Conservation (phyloP, 1,140 invertebrate species). For the Polypedilum vanderplanki region DNA sequence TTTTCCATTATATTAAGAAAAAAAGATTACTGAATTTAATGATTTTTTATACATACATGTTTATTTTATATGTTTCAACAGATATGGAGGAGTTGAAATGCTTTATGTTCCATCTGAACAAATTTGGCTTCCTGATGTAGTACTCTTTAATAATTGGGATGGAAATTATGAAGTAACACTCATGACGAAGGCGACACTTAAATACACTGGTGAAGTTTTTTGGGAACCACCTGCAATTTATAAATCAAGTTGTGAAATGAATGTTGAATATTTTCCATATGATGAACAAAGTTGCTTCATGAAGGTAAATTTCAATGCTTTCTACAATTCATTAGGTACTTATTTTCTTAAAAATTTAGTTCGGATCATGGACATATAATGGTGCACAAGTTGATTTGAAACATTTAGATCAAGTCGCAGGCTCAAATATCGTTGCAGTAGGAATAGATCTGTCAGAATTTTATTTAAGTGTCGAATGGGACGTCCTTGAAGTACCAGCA, state of each 20-base stretch:
- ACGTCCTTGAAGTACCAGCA: slow-evolving; percentile 81
- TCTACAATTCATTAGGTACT: too few relatives aligned
- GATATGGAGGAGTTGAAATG: slow-evolving; percentile 87
- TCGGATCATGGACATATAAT: slow-evolving; percentile 94
- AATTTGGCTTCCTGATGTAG: slow-evolving; percentile 86
- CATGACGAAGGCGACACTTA: slow-evolving; percentile 92
- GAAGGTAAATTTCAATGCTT: slow-evolving; percentile 47
- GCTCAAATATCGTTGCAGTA: slow-evolving; percentile 68
- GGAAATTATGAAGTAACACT: slow-evolving; percentile 94
- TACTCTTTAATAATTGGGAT: slow-evolving; percentile 86
- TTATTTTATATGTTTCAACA: too few relatives aligned
- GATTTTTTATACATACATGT: too few relatives aligned
- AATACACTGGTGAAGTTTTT: slow-evolving; percentile 76
- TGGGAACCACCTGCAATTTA: slow-evolving; percentile 99
- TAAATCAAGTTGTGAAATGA: slow-evolving; percentile 94
- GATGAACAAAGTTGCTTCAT: slow-evolving; percentile 90
- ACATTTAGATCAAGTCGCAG: slow-evolving; percentile 69
- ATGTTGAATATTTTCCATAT: slow-evolving; percentile 93
- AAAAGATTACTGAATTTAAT: too few relatives aligned
- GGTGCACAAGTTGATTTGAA: slow-evolving; percentile 82
- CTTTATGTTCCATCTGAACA: slow-evolving; percentile 87
- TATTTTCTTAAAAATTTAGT: too few relatives aligned
- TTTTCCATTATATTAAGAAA: slow-evolving; percentile 38
- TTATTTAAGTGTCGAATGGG: slow-evolving; percentile 93
- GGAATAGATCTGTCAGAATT: slow-evolving; percentile 88